Evolutionary conservation across 2,888 invertebrate species (phyloP).

Genomic region (Sphinx pinastri): DNA sequence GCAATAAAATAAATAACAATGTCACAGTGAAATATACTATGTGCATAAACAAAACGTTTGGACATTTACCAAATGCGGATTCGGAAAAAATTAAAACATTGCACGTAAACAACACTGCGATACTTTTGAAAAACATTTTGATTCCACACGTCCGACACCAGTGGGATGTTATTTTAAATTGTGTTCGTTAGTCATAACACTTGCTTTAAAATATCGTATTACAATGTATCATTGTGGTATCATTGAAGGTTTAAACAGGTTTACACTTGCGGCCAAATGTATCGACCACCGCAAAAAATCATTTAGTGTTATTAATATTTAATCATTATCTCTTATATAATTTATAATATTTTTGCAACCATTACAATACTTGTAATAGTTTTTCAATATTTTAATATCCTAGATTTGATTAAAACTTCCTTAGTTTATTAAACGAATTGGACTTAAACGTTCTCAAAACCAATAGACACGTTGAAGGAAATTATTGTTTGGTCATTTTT

Average conservation of each 20-base stretch:
- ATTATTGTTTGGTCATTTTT: too few relatives aligned
- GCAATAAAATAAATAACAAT: constrained; percentile 5
- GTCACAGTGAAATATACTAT: not conserved
- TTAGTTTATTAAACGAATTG: not conserved
- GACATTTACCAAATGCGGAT: constrained; percentile 40
- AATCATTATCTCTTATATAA: not conserved
- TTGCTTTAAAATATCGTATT: not conserved
- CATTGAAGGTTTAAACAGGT: not conserved
- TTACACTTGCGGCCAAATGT: not conserved
- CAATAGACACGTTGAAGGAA: too few relatives aligned
- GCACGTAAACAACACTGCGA: constrained; percentile 32
- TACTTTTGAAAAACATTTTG: constrained; percentile 37
- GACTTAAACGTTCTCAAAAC: too few relatives aligned
- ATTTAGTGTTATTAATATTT: not conserved
- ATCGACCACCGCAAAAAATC: not conserved
- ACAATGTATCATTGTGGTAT: not conserved
- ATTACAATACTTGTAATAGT: not conserved
- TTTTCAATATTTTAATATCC: not conserved
- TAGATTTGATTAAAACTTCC: not conserved
- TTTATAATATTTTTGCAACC: not conserved
- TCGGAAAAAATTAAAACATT: constrained; percentile 36
- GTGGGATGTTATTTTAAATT: not conserved
- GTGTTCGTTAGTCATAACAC: not conserved
- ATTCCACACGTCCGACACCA: not conserved
- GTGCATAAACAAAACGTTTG: constrained; percentile 27